These are phyloP conservation scores for Drosophila dunni DNA, from an alignment of 1,140 invertebrate genomes.

Conservation along the genomic window DNA sequence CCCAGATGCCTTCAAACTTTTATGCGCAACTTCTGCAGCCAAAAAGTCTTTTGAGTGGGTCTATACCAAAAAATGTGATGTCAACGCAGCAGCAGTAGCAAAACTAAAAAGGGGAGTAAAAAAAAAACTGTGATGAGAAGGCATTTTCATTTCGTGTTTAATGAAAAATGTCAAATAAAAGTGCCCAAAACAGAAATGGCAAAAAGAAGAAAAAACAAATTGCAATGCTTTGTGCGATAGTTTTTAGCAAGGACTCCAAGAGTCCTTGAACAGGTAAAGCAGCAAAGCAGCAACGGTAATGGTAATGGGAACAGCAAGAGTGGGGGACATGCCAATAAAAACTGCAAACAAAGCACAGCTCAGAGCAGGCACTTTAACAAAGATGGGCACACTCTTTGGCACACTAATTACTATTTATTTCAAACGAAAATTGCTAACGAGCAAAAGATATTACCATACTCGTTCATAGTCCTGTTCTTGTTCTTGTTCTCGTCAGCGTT, in stretches of 20 bases:
- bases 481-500: neutral
- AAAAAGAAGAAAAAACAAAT: slow-evolving; percentile 48
- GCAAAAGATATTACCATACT: slow-evolving; percentile 76
- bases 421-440: slow-evolving; percentile 82
- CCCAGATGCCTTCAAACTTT: slow-evolving; percentile 81
- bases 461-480: neutral
- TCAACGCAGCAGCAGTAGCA: slow-evolving; percentile 61
- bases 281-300: neutral
- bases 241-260: slow-evolving; percentile 51
- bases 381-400: slow-evolving; percentile 63
- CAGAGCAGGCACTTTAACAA: slow-evolving; percentile 32
- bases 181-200: slow-evolving; percentile 72
- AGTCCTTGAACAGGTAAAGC: slow-evolving; percentile 45
- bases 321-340: slow-evolving; percentile 42
- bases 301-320: slow-evolving; percentile 2
- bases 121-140: slow-evolving; percentile 39
- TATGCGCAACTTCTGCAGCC: slow-evolving; percentile 59
- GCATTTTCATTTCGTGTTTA: slow-evolving; percentile 79
- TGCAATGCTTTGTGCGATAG: slow-evolving; percentile 75
- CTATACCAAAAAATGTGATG: slow-evolving; percentile 73
- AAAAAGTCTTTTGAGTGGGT: slow-evolving; percentile 53
- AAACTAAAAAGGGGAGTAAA: neutral
- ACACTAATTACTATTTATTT: slow-evolving; percentile 83
- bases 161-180: slow-evolving; percentile 83
- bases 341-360: slow-evolving; percentile 46